Evolutionary conservation across 2,113 vertebrate genomes (phyloP).

Genomic region (Phyllopteryx taeniolatus): DNA sequence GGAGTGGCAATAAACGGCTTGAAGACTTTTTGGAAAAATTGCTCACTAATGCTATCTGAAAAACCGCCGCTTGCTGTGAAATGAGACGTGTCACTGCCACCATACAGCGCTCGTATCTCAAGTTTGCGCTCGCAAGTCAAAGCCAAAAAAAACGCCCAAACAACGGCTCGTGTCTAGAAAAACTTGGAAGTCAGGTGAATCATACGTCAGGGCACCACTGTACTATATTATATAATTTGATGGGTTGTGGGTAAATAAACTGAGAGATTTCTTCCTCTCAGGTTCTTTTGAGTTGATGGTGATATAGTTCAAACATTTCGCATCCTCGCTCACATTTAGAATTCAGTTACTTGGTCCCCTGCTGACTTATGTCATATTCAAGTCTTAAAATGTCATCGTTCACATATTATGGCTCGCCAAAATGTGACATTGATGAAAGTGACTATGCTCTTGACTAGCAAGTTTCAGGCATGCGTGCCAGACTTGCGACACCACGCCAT

Average conservation of each 20-base stretch:
- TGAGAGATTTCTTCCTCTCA: neutral
- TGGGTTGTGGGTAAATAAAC: neutral
- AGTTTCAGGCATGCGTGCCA: slow-evolving; percentile 20
- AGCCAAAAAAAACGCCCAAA: too few species aligned
- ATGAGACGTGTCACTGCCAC: too few species aligned
- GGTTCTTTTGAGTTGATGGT: neutral
- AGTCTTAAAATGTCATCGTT: neutral
- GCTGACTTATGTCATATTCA: neutral
- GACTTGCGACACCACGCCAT: slow-evolving; percentile 13
- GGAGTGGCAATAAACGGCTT: too few species aligned
- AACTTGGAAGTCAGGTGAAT: too few species aligned
- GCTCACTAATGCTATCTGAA: too few species aligned
- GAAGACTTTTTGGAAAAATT: too few species aligned
- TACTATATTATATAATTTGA: neutral
- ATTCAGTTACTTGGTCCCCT: neutral
- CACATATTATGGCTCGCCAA: slow-evolving; percentile 9
- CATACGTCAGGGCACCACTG: too few species aligned
- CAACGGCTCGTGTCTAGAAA: too few species aligned
- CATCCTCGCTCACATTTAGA: neutral
- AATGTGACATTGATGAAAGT: slow-evolving; percentile 12
- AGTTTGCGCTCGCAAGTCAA: too few species aligned
- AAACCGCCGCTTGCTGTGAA: too few species aligned
- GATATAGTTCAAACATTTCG: neutral
- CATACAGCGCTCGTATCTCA: too few species aligned
- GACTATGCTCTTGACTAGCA: slow-evolving; percentile 15